A percentile compares a stretch with the other conserved stretches of the same genome.
phyloP scores from a whole-genome alignment of 2,888 invertebrate species.

The Ectropis crepuscularia region DNA sequence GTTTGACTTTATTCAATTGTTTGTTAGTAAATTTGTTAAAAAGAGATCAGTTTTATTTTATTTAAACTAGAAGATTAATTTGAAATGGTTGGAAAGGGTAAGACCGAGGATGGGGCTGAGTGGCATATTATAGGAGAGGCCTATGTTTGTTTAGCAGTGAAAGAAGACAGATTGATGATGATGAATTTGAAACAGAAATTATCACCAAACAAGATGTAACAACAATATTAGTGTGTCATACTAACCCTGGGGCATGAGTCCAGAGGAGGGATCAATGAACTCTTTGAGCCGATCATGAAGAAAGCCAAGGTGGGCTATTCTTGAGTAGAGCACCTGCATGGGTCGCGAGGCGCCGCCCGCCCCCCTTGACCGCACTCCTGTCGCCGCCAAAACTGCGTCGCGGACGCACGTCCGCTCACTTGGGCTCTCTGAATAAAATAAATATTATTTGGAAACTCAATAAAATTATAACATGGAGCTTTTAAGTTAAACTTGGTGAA shows the following conservation, averaged over 20 bases:
- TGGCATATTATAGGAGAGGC: too few species aligned
- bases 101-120: too few species aligned
- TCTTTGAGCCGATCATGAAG: constrained; percentile 92
- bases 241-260: constrained; percentile 83
- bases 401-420: constrained; percentile 82
- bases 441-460: not conserved
- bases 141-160: too few species aligned
- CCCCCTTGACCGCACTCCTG: constrained; percentile 93
- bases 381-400: constrained; percentile 93
- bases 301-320: constrained; percentile 94
- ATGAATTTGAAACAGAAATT: not conserved
- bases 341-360: constrained; percentile 68
- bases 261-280: constrained; percentile 90
- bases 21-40: too few species aligned
- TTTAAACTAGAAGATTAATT: too few species aligned
- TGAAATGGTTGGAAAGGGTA: too few species aligned
- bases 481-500: too few species aligned
- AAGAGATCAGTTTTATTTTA: too few species aligned
- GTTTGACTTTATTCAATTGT: too few species aligned
- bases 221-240: not conserved
- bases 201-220: not conserved
- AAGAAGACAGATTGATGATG: not conserved
- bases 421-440: constrained; percentile 48
- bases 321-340: constrained; percentile 87
- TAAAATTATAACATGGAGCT: not conserved